Percentiles rank a stretch among this genome's conserved stretches.
Evolutionary conservation across 1,140 invertebrate genomes (phyloP).

Genomic region (Zaprionus capensis): DNA sequence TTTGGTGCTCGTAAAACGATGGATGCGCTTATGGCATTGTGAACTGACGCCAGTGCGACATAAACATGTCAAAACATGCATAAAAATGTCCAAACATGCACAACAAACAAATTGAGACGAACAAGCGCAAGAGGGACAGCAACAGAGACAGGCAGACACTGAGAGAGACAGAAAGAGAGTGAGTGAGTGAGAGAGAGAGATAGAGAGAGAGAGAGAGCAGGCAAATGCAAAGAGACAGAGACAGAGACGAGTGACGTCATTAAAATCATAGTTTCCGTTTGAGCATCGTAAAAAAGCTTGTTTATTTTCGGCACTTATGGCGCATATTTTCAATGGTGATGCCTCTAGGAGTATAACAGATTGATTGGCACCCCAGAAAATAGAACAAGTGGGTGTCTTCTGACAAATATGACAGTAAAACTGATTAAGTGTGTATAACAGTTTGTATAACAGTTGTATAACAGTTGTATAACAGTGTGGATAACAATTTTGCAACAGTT

Average conservation of each 20-base stretch:
- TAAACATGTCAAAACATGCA: constrained; percentile 78
- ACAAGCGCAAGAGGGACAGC: not conserved
- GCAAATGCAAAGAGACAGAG: not conserved
- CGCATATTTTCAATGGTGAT: not conserved
- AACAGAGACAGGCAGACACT: not conserved
- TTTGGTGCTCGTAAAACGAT: constrained; percentile 65
- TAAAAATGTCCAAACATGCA: constrained; percentile 55
- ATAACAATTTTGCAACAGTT: not conserved
- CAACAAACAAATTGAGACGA: constrained; percentile 25
- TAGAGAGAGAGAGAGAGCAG: not conserved
- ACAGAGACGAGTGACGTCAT: not conserved
- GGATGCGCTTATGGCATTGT: constrained; percentile 60
- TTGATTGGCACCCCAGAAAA: not conserved
- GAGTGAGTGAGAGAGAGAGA: no score
- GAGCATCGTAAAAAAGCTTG: constrained; percentile 24
- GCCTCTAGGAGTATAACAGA: constrained; percentile 7
- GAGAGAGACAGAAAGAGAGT: not conserved
- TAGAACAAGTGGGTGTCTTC: not conserved
- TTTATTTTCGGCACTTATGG: constrained; percentile 1
- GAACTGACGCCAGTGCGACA: constrained; percentile 69
- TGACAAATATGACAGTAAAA: not conserved
- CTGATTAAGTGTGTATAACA: constrained; percentile 6
- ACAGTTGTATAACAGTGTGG: constrained; percentile 2
- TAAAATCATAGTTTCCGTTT: constrained; percentile 33
- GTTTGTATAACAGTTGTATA: constrained; percentile 4